These are phyloP conservation scores for Polyommatus icarus DNA, from an alignment of 2,888 invertebrate genomes.

Conservation along the genomic window DNA sequence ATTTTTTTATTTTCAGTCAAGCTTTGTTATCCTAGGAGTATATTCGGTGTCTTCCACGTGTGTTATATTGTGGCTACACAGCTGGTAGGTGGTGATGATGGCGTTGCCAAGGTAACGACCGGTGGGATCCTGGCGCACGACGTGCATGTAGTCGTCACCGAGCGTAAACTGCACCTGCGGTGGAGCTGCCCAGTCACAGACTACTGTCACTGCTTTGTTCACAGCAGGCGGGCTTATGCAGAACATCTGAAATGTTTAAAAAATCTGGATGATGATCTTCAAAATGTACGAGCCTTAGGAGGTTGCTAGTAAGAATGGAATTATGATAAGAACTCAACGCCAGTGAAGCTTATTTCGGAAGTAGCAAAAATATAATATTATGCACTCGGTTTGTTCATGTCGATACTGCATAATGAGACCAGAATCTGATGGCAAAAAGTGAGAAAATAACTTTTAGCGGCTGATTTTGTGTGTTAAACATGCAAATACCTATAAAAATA, in stretches of 20 bases:
- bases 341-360: not conserved
- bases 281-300: too few species aligned
- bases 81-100: conserved; percentile 63
- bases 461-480: too few species aligned
- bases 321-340: not conserved
- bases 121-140: conserved; percentile 61
- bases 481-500: too few species aligned
- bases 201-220: conserved; percentile 57
- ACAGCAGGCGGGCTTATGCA: conserved; percentile 63
- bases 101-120: conserved; percentile 61
- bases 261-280: not conserved
- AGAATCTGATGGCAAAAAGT: too few species aligned
- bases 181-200: conserved; percentile 69
- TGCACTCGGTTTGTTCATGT: too few species aligned
- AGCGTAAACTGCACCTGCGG: conserved; percentile 65
- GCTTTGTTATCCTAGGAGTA: not conserved
- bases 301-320: not conserved
- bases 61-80: conserved; percentile 58
- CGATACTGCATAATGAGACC: too few species aligned
- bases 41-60: conserved; percentile 29
- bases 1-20: not conserved
- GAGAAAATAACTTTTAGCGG: too few species aligned
- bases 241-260: conserved; percentile 56
- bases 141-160: conserved; percentile 65
- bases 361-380: not conserved